These are phyloP conservation scores for Ceratina calcarata DNA, from an alignment of 1,140 invertebrate species.

Conservation along the genomic window DNA sequence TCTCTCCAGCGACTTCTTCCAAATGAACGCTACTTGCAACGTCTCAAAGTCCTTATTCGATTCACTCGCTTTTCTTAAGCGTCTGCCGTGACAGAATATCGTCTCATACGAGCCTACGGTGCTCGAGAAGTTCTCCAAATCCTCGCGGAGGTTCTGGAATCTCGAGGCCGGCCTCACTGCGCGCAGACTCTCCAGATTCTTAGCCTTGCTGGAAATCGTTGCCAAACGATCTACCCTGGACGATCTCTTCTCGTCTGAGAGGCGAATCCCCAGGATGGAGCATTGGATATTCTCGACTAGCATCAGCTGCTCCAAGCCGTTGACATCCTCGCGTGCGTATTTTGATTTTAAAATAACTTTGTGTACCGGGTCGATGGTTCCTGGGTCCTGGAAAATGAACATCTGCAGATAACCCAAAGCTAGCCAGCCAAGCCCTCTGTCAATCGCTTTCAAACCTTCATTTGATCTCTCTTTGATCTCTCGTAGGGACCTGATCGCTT, in stretches of 20 bases:
- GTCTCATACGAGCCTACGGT: constrained; percentile 61
- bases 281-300: constrained; percentile 66
- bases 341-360: constrained; percentile 86
- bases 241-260: constrained; percentile 15
- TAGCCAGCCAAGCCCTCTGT: constrained; percentile 74
- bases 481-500: constrained; percentile 55
- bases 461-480: constrained; percentile 21
- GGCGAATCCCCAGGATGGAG: constrained; percentile 55
- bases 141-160: constrained; percentile 79
- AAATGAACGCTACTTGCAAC: constrained; percentile 79
- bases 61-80: constrained; percentile 22
- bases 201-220: constrained; percentile 52
- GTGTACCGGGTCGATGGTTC: constrained; percentile 86
- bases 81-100: constrained; percentile 55
- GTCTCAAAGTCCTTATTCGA: constrained; percentile 39
- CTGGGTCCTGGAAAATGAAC: constrained; percentile 76
- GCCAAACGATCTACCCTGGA: constrained; percentile 50
- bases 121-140: constrained; percentile 62
- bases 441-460: constrained; percentile 31
- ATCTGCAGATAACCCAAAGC: constrained; percentile 76
- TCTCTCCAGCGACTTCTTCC: constrained; percentile 81
- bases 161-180: constrained; percentile 82
- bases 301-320: constrained; percentile 65
- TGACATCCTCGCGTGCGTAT: constrained; percentile 85
- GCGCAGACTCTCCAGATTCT: constrained; percentile 66